Conservation (phyloP, 2,888 invertebrate species). For the Linyphia triangularis region DNA sequence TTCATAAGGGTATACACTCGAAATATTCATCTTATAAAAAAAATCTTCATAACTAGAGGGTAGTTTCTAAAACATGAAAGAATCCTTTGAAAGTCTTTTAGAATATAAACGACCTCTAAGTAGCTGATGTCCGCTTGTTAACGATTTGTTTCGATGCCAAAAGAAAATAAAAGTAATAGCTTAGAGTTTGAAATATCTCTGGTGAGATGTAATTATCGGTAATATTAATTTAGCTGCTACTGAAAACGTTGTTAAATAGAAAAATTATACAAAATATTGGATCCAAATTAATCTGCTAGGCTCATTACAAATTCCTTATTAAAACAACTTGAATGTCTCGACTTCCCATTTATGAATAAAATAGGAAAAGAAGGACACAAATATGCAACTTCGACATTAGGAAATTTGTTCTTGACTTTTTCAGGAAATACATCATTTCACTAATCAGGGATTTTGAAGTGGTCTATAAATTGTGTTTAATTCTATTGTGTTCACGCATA, state of each 20-base stretch:
- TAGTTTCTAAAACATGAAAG: conserved; percentile 54
- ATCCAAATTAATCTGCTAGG: conserved; percentile 46
- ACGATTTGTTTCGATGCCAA: conserved; percentile 49
- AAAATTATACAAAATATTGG: conserved; percentile 71
- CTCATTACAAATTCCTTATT: conserved; percentile 70
- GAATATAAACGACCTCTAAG: conserved; percentile 64
- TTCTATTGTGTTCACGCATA: too few relatives aligned
- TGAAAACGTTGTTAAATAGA: conserved; percentile 58
- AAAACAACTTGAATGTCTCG: conserved; percentile 41
- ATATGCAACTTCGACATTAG: conserved; percentile 3
- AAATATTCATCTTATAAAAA: conserved; percentile 34
- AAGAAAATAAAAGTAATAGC: conserved; percentile 66
- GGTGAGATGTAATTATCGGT: conserved; percentile 72
- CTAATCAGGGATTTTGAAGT: not conserved
- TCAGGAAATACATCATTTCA: not conserved
- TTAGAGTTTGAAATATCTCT: conserved; percentile 61
- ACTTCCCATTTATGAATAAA: conserved; percentile 38
- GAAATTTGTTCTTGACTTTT: conserved; percentile 20
- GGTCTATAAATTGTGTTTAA: too few relatives aligned
- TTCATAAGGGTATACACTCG: conserved; percentile 15
- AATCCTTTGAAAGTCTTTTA: conserved; percentile 57
- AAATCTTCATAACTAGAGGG: conserved; percentile 42
- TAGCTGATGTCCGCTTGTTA: conserved; percentile 34
- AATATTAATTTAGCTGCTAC: conserved; percentile 74
- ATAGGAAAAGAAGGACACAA: conserved; percentile 9